Base-by-base conservation (phyloP, 1,140 invertebrate genomes). In the Neotoxoptera formosana region DNA sequence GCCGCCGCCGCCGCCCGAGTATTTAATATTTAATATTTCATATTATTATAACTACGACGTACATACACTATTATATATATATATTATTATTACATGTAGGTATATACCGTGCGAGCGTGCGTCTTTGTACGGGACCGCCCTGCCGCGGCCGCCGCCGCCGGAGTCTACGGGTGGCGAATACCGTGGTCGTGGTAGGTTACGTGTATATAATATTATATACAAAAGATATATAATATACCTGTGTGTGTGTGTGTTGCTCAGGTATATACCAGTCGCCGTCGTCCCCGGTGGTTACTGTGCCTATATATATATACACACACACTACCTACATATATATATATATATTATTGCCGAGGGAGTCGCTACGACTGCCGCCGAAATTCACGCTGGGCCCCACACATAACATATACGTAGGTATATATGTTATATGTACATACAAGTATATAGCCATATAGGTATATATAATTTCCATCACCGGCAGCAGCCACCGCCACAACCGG, bases 381-480 rank as follows among this genome's bases (percentile, higher is more conserved):
- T 84, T 84, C 83, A 84, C 83, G 83, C 83, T 84, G 83, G 41
- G 83, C n/a, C 81, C 34, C 36, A 83, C 36, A 83, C 34, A 83
- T 34, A 17, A 36, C 7, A 4, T 81, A 81, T 17, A 34, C 25
- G n/a, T 34, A 81, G 1, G 6, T 84, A 83, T 67, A 67, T 53
- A 20, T 53, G 17, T 53, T n/a, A 67, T 67, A n/a, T 30, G 11
- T n/a, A 2, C n/a, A 4, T 76, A 17, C 17, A 17, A 20, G 60
- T n/a, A 76, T n/a, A 76, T 76, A 7, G 14, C 14, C 60, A 34
- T 76, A 34, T 76, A 76, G 60, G 14, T 76, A 41, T 76, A 41
- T 76, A 76, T 34, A 76, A 20, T 76, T 76, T 76, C 60, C 60
- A 76, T 76, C 83, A 84, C 81, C 36, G 81, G 81, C 36, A 41